Evolutionary conservation across 2,888 invertebrate species (phyloP).

Genomic region (Myopa tessellatipennis): DNA sequence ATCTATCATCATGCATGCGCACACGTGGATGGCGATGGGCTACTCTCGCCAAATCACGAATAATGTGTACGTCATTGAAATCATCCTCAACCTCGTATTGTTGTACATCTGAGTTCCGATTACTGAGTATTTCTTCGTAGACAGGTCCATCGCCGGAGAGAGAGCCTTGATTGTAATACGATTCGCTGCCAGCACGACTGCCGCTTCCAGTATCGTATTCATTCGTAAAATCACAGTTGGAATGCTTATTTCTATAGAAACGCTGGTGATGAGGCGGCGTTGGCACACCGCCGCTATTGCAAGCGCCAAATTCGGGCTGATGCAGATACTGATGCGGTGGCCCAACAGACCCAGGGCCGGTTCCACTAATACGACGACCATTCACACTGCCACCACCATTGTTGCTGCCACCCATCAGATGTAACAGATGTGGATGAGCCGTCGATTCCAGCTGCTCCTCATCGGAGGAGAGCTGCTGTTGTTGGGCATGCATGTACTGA

Average conservation of each 20-base stretch:
- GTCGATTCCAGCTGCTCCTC: slow-evolving; percentile 61
- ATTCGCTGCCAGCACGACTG: slow-evolving; percentile 54
- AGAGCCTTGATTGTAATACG: slow-evolving; percentile 63
- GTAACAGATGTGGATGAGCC: slow-evolving; percentile 60
- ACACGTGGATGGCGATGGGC: slow-evolving; percentile 42
- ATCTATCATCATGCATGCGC: slow-evolving; percentile 55
- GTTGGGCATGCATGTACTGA: slow-evolving; percentile 48
- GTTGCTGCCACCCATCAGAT: slow-evolving; percentile 49
- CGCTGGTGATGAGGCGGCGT: slow-evolving; percentile 53
- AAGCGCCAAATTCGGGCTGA: slow-evolving; percentile 32
- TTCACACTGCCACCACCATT: slow-evolving; percentile 51
- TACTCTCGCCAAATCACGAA: slow-evolving; percentile 47
- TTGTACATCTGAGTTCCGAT: slow-evolving; percentile 64
- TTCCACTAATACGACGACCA: slow-evolving; percentile 44
- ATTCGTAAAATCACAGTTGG: slow-evolving; percentile 62
- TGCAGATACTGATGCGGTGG: slow-evolving; percentile 55
- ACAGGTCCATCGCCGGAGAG: slow-evolving; percentile 61
- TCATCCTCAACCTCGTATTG: slow-evolving; percentile 62
- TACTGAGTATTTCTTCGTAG: slow-evolving; percentile 66
- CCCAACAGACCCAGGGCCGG: slow-evolving; percentile 49
- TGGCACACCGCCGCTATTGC: slow-evolving; percentile 23
- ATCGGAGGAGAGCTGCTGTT: slow-evolving; percentile 63
- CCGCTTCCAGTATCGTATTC: slow-evolving; percentile 49
- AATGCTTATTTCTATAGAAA: slow-evolving; percentile 65
- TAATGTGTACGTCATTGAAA: slow-evolving; percentile 54